These are phyloP conservation scores for Drosophila longiperda DNA, from an alignment of 2,888 invertebrate species.

Conservation along the genomic window DNA sequence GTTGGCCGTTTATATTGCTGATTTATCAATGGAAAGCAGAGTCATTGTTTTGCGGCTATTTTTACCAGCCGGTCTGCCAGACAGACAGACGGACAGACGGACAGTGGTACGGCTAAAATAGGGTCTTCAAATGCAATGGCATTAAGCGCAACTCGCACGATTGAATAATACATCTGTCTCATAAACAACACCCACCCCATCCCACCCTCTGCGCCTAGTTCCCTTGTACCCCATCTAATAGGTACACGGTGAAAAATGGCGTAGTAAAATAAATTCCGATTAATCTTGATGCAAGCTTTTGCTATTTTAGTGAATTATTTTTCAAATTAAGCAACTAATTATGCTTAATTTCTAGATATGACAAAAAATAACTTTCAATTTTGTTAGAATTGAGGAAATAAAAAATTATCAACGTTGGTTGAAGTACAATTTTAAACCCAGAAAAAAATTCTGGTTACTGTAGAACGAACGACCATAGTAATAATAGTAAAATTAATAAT, in stretches of 20 bases:
- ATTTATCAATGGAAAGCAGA: conserved; percentile 59
- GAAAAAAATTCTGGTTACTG: neutral
- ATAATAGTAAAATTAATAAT: too few relatives aligned
- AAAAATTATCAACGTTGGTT: neutral
- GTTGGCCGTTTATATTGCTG: conserved; percentile 47
- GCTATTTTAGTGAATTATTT: neutral
- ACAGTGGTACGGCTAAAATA: conserved; percentile 16
- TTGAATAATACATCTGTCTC: conserved; percentile 47
- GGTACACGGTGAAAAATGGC: neutral
- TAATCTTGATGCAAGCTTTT: neutral
- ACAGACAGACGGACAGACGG: conserved; percentile 6
- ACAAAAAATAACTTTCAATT: neutral
- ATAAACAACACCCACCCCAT: neutral
- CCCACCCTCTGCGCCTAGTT: neutral
- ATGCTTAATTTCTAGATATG: neutral
- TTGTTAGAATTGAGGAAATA: neutral
- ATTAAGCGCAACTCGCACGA: conserved; percentile 49
- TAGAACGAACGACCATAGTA: neutral
- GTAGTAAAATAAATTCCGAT: neutral
- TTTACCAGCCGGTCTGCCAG: conserved; percentile 28
- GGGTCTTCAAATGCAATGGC: conserved; percentile 54
- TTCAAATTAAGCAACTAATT: neutral
- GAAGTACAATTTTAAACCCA: neutral
- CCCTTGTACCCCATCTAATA: neutral
- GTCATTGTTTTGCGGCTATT: conserved; percentile 47